phyloP scores from a whole-genome alignment of 2,888 invertebrate species.

The Rhagophthalmus giganteus region DNA sequence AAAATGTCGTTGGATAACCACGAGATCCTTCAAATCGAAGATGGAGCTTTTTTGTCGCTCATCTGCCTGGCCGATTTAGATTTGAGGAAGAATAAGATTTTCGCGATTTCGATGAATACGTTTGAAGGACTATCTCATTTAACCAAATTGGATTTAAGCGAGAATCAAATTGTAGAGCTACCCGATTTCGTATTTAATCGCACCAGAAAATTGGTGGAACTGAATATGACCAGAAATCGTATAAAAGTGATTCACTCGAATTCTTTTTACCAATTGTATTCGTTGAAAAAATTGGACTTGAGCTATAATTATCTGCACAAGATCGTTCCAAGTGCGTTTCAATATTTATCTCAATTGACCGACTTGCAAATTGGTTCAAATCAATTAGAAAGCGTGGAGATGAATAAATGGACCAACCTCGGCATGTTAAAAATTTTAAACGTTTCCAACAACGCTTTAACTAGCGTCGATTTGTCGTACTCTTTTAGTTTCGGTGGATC shows the following conservation, averaged over 20 bases:
- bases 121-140: conserved; percentile 34
- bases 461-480: conserved; percentile 33
- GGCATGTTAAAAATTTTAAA: conserved; percentile 23
- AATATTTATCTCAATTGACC: conserved; percentile 28
- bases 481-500: conserved; percentile 33
- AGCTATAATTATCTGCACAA: conserved; percentile 28
- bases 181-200: conserved; percentile 27
- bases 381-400: conserved; percentile 28
- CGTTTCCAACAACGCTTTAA: conserved; percentile 30
- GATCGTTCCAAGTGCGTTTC: conserved; percentile 24
- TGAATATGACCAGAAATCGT: conserved; percentile 34
- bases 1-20: conserved; percentile 40
- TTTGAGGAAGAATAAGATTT: conserved; percentile 41
- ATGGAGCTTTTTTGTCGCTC: conserved; percentile 41
- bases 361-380: conserved; percentile 38
- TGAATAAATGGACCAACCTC: conserved; percentile 38
- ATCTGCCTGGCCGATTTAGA: conserved; percentile 41
- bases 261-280: conserved; percentile 29
- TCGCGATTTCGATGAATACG: conserved; percentile 26
- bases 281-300: conserved; percentile 33
- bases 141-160: conserved; percentile 35
- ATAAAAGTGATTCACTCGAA: conserved; percentile 21
- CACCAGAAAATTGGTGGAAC: conserved; percentile 21
- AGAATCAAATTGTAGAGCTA: conserved; percentile 33
- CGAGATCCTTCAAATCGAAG: conserved; percentile 37